Evolutionary conservation across 2,113 vertebrate species (phyloP), one percentile per base, ranked within the genome.

Genomic region (Xiphorhynchus elegans): DNA sequence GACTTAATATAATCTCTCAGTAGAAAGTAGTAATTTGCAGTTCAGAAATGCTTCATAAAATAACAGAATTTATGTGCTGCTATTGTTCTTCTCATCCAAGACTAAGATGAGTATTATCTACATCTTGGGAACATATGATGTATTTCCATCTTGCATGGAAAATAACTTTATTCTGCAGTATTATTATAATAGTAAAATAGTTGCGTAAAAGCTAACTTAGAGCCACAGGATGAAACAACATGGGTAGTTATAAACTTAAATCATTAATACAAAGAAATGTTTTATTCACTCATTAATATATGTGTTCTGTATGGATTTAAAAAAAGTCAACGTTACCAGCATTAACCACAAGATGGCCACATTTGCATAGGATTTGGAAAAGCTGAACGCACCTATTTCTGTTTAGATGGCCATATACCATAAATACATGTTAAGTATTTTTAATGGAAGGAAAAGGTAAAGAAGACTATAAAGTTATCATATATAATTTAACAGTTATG

Each of bases 291-390:
- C 4, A 12, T 78, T 56, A 67, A 5, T 46, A 37, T 50, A 18
- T 39, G 3, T 40, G 12, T 67, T 86, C 40, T 91, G 18, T 33
- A 40, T 19, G 40, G 33, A 8, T 50, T 90, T 17, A 12, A n/a
- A 84, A 83, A 47, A 33, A 50, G 9, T 42, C 2, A 17, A 7
- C 70, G 62, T 83, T 97, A 92, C 96, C 74, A 59, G 14, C 16
- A 28, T 91, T 74, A 96, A 67, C 98, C 98, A 98, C 98, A 96
- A 97, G 98, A 98, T 98, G 98, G 97, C 97, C 79, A 63, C 52
- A 80, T 93, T 95, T 95, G 69, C 92, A 96, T 96, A 96, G 95
- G 82, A 86, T 97, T 97, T 66, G 77, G 62, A 63, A 40, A 90
- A 86, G 29, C 37, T 5, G 13, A 67, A 53, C 40, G 20, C 6